Percentiles rank a stretch among this genome's conserved stretches.
These are phyloP conservation scores for Nowickia ferox DNA, from an alignment of 2,888 invertebrate species.

Conservation along the genomic window DNA sequence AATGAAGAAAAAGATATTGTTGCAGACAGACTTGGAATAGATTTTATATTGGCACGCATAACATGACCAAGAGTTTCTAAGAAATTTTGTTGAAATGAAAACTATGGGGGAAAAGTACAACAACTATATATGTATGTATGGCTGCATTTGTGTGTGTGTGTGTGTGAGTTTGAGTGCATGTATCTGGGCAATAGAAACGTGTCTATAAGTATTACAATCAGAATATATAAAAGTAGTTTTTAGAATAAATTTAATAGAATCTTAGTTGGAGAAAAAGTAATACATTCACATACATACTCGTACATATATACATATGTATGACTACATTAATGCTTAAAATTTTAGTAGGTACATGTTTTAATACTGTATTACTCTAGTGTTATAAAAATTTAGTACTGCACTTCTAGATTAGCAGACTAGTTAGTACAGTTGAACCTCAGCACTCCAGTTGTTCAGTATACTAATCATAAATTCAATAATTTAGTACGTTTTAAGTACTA, in stretches of 20 bases:
- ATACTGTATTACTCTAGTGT: no score
- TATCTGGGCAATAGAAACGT: conserved; percentile 43
- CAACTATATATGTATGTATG: conserved; percentile 3
- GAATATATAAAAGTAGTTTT: conserved; percentile 53
- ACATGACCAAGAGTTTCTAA: conserved; percentile 65
- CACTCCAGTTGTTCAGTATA: no score
- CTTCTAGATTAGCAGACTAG: no score
- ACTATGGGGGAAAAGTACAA: conserved; percentile 5
- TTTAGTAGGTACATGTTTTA: no score
- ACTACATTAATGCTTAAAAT: not conserved
- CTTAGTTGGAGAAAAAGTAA: not conserved
- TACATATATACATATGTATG: not conserved
- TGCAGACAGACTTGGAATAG: conserved; percentile 54
- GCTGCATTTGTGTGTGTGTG: not conserved
- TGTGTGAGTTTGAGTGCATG: not conserved
- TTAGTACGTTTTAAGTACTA: no score
- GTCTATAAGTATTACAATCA: conserved; percentile 49
- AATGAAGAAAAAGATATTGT: conserved; percentile 21
- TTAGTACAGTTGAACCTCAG: no score
- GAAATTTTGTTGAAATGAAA: conserved; percentile 59
- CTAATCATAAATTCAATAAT: no score
- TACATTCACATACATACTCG: not conserved
- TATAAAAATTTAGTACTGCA: no score
- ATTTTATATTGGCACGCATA: conserved; percentile 68
- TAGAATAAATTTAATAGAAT: conserved; percentile 42